A percentile compares a stretch with the other conserved stretches of the same genome.
Conservation (phyloP, 2,797 vertebrate species). For the Champsocephalus gunnari region DNA sequence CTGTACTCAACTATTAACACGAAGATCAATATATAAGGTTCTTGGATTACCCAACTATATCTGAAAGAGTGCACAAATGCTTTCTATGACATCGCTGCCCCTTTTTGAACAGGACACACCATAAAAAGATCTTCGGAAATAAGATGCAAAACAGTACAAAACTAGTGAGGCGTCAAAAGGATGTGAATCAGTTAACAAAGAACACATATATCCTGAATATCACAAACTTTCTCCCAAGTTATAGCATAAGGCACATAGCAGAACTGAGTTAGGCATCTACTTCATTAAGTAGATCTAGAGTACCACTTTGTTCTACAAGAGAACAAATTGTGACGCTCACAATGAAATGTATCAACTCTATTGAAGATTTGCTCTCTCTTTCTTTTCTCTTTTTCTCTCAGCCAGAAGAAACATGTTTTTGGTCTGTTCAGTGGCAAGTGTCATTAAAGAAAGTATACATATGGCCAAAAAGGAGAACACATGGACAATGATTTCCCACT, state of each 20-base stretch:
- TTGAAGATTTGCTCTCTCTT: constrained; percentile 84
- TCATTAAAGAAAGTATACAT: constrained; percentile 89
- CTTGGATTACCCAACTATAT: constrained; percentile 98
- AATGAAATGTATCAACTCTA: constrained; percentile 88
- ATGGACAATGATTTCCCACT: constrained; percentile 76
- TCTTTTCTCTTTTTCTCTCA: constrained; percentile 84
- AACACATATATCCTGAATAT: constrained; percentile 99
- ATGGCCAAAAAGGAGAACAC: constrained; percentile 80
- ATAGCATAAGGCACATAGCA: constrained; percentile 99
- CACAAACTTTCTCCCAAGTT: constrained; percentile 99
- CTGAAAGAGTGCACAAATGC: constrained; percentile 98
- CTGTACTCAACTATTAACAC: constrained; percentile 99
- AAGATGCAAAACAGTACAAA: constrained; percentile 99
- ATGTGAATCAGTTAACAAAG: constrained; percentile 99
- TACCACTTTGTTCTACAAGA: constrained; percentile 96
- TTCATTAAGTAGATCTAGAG: constrained; percentile 95
- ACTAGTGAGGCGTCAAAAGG: constrained; percentile 99
- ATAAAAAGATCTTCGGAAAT: constrained; percentile 99
- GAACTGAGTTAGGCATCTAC: constrained; percentile 99
- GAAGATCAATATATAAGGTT: constrained; percentile 99
- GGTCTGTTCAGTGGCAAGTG: constrained; percentile 97
- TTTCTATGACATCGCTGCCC: constrained; percentile 97
- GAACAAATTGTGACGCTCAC: constrained; percentile 95
- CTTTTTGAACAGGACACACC: constrained; percentile 96
- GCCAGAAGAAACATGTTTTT: constrained; percentile 92